phyloP scores from a whole-genome alignment of 1,140 invertebrate species.

The Cydia pomonella region DNA sequence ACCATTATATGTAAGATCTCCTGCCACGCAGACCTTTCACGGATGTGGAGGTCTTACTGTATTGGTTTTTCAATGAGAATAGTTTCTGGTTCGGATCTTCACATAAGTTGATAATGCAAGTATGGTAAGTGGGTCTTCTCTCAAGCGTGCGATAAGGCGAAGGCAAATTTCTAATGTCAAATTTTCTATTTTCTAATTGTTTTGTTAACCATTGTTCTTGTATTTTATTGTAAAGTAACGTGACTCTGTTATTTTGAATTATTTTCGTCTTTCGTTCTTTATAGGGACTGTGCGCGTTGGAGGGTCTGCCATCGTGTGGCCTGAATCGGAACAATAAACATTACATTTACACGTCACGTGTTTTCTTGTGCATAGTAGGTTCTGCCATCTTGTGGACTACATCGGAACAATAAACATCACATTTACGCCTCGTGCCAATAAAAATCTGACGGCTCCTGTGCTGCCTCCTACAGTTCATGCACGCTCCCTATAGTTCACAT shows the following conservation, averaged over 20 bases:
- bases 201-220: conserved; percentile 13
- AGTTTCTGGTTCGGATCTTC: neutral
- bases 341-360: no score
- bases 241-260: neutral
- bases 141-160: neutral
- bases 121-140: neutral
- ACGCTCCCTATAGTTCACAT: no score
- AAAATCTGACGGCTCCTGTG: no score
- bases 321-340: no score
- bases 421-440: no score
- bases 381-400: no score
- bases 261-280: no score
- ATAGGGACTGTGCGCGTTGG: no score
- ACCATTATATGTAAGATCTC: neutral
- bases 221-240: neutral
- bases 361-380: no score
- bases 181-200: conserved; percentile 9
- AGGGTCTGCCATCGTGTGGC: no score
- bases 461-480: no score
- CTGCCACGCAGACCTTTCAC: neutral
- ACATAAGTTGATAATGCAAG: conserved; percentile 6
- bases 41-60: neutral
- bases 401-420: no score
- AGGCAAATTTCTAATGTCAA: conserved; percentile 3
- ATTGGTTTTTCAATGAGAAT: neutral